Percentiles rank a stretch among this genome's conserved stretches.
Conservation (phyloP, 2,797 vertebrate genomes). For the Phrynocephalus vlangalii region DNA sequence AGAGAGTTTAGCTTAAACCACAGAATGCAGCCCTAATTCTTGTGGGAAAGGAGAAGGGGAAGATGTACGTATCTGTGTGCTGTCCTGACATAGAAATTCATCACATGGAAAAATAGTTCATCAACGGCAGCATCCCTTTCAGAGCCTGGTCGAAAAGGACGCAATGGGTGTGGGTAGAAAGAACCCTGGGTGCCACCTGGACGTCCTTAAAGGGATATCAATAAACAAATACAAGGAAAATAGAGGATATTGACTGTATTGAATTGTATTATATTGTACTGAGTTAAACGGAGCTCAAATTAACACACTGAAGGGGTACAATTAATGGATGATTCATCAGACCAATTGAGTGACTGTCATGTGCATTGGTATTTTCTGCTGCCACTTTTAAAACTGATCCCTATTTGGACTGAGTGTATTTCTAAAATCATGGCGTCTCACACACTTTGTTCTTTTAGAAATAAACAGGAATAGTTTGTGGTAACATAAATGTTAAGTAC, state of each 20-base stretch:
- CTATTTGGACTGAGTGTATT: too few relatives aligned
- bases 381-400: too few relatives aligned
- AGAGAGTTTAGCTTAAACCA: not conserved
- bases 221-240: not conserved
- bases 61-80: not conserved
- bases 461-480: too few relatives aligned
- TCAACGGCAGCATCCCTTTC: too few relatives aligned
- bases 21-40: not conserved
- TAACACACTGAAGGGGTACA: not conserved
- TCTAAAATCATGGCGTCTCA: too few relatives aligned
- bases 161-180: not conserved
- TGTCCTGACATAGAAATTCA: not conserved
- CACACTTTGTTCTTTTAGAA: too few relatives aligned
- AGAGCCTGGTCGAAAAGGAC: not conserved
- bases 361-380: too few relatives aligned
- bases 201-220: not conserved
- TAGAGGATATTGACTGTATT: not conserved
- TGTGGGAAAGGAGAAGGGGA: not conserved
- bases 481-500: too few relatives aligned
- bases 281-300: not conserved
- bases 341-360: not conserved
- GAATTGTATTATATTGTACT: not conserved
- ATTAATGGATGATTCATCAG: not conserved
- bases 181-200: not conserved
- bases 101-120: not conserved